These are phyloP conservation scores for Heliconius hewitsoni DNA, from an alignment of 1,140 invertebrate species.

Conservation along the genomic window DNA sequence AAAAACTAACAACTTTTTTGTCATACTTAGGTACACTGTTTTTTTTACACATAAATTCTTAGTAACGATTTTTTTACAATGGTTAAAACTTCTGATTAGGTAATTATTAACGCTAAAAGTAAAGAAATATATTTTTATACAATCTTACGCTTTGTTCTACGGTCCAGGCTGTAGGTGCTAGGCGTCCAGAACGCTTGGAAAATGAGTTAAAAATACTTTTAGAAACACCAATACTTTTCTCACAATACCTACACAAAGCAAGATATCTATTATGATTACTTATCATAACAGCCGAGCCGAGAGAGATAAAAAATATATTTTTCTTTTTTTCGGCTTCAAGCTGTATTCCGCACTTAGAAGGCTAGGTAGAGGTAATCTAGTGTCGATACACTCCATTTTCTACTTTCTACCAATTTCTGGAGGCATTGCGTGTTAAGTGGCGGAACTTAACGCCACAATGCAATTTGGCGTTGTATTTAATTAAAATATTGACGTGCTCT, in stretches of 20 bases:
- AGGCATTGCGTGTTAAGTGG: no score
- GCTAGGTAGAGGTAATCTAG: no score
- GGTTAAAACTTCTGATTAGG: background rate
- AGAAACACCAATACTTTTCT: background rate
- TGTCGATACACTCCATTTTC: no score
- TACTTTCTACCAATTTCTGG: no score
- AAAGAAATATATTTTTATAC: background rate
- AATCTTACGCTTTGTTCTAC: slow-evolving; percentile 72
- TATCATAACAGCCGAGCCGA: background rate
- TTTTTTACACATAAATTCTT: background rate
- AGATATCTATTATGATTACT: no score
- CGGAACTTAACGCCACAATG: no score
- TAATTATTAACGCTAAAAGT: background rate
- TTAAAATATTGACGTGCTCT: no score
- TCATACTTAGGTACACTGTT: background rate
- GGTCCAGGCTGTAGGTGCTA: slow-evolving; percentile 70
- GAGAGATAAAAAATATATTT: background rate
- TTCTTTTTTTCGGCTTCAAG: no score
- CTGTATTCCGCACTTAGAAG: no score
- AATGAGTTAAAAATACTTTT: slow-evolving; percentile 34
- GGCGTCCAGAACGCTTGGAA: slow-evolving; percentile 74
- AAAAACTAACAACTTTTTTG: background rate
- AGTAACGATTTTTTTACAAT: background rate
- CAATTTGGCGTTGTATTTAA: no score
- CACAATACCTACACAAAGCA: no score